Base-by-base conservation (phyloP, 2,113 vertebrate genomes). In the Heloderma charlesbogerti region DNA sequence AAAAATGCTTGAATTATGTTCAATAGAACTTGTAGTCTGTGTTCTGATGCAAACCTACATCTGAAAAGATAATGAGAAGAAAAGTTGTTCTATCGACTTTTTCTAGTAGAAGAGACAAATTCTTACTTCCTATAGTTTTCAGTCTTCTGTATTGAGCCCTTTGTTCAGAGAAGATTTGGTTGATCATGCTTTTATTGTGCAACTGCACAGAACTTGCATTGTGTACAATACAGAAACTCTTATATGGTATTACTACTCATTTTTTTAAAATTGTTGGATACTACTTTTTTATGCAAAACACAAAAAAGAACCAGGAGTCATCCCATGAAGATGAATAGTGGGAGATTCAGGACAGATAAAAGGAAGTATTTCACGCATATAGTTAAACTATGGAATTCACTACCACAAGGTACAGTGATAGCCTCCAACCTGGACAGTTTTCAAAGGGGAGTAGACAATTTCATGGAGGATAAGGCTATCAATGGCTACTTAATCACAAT, bases 101-200 rank as follows among this genome's bases (percentile, higher is more conserved):
- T 89, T 66, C 69, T 77, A 48, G 54, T 25, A 40, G 25, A 43
- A 57, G 20, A 79, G 57, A 88, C 2, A 87, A 91, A 34, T 3
- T 60, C 77, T 88, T 48, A 16, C 43, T 66, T 71, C 72, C 1
- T 2, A 1, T 57, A 27, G 31, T 60, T 9, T 57, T 89, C 90
- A 45, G 88, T 34, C 88, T 92, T 25, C 63, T 88, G 84, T 51
- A 79, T 29, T 84, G n/a, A 43, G 51, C 86, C 92, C 69, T 92
- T 78, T 93, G 60, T 90, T 90, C 29, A 16, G 72, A 90, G 92
- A 77, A 95, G 88, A 93, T 92, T 91, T 92, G 69, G 84, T 67
- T 94, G 94, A 88, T 92, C 90, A 5, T 2, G 1, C 66, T 69
- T 88, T 40, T 82, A 88, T 45, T 82, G 45, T 91, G 51, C 29